Conservation (phyloP, 2,888 invertebrate genomes). For the Drosophila lacicola region DNA sequence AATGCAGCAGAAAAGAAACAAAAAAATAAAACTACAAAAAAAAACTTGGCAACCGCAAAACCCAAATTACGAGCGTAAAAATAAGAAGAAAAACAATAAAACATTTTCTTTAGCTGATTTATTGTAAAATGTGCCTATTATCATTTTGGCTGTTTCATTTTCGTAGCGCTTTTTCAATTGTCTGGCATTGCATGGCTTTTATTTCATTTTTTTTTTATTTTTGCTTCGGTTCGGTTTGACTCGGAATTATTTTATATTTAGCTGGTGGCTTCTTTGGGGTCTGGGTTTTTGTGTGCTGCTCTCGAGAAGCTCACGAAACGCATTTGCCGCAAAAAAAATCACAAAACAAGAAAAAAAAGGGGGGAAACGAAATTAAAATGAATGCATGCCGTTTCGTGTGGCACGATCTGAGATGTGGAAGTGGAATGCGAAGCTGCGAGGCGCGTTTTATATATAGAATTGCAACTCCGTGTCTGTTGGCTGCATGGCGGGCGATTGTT, state of each 20-base stretch:
- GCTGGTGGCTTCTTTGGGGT: constrained; percentile 59
- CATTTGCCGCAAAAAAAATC: constrained; percentile 32
- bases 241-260: constrained; percentile 74
- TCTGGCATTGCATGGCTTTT: constrained; percentile 43
- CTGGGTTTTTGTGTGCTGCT: constrained; percentile 39
- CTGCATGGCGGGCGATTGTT: constrained; percentile 3
- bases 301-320: constrained; percentile 48
- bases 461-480: constrained; percentile 16
- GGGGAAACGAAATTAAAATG: constrained; percentile 23
- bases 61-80: constrained; percentile 30
- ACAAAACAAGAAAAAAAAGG: constrained; percentile 11
- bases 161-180: constrained; percentile 58
- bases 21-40: constrained; percentile 4
- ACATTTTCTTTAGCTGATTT: constrained; percentile 59
- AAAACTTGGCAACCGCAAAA: constrained; percentile 46
- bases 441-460: constrained; percentile 38
- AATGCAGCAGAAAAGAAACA: constrained; percentile 1
- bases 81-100: constrained; percentile 10
- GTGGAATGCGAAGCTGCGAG: constrained; percentile 32
- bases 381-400: constrained; percentile 68
- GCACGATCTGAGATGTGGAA: constrained; percentile 66
- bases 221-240: constrained; percentile 38
- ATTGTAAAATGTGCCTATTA: constrained; percentile 59
- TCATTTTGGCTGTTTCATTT: constrained; percentile 52
- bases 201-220: constrained; percentile 12